Evolutionary conservation across 2,797 vertebrate species (phyloP).

Genomic region (Paguma larvata): DNA sequence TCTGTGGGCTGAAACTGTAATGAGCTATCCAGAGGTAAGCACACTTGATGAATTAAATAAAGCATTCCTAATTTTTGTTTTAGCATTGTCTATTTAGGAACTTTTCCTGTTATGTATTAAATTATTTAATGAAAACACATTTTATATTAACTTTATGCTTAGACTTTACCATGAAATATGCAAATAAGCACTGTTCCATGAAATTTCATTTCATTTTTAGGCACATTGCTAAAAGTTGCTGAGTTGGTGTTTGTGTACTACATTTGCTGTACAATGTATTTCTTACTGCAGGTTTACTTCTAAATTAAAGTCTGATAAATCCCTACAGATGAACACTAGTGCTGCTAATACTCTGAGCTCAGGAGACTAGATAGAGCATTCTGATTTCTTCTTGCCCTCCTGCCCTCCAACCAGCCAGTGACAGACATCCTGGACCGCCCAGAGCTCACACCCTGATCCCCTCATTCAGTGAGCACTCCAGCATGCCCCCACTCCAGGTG

Average conservation of each 20-base stretch:
- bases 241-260: neutral
- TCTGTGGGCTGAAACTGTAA: neutral
- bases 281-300: neutral
- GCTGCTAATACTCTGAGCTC: neutral
- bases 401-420: neutral
- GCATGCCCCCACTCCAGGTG: neutral
- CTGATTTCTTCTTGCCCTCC: neutral
- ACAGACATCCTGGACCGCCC: neutral
- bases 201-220: conserved; percentile 20
- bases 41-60: neutral
- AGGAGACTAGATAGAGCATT: neutral
- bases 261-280: neutral
- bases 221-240: neutral
- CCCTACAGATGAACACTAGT: neutral
- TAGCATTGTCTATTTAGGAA: neutral
- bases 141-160: neutral
- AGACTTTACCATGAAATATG: neutral
- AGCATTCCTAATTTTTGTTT: neutral
- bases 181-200: neutral
- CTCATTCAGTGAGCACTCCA: neutral
- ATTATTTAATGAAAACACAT: neutral
- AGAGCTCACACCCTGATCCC: too few relatives aligned
- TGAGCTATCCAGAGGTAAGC: neutral
- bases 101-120: neutral
- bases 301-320: neutral